Percentiles rank a stretch among this genome's conserved stretches.
These are phyloP conservation scores for Myotis pilosus DNA, from an alignment of 2,797 vertebrate species.

Conservation along the genomic window DNA sequence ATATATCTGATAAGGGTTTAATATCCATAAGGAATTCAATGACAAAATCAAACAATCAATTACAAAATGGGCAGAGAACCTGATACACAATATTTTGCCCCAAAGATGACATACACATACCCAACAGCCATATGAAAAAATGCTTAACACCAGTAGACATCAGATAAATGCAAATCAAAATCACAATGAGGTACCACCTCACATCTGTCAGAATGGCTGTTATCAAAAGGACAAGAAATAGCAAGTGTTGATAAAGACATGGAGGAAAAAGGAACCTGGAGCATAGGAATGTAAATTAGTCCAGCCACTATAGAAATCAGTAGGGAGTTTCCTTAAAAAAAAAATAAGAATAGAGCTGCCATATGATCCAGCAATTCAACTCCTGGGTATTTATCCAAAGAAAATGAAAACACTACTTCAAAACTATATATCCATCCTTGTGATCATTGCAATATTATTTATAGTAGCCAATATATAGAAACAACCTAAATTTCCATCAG, in stretches of 20 bases:
- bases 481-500: background rate
- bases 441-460: background rate
- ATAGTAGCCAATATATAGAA: background rate
- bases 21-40: background rate
- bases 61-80: background rate
- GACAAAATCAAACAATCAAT: background rate
- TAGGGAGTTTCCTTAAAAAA: background rate
- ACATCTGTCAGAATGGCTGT: background rate
- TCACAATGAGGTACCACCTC: background rate
- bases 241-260: too few species aligned
- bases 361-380: background rate
- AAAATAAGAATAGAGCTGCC: background rate
- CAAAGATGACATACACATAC: background rate
- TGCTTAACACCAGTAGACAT: background rate
- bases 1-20: background rate
- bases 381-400: background rate
- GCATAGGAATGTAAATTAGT: background rate
- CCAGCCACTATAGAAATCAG: background rate
- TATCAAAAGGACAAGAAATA: background rate
- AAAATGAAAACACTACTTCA: background rate
- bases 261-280: background rate
- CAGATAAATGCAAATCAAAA: background rate
- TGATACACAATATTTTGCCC: background rate
- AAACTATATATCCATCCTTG: background rate
- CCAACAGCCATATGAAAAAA: background rate